Conservation (phyloP, 2,888 invertebrate genomes). For the Tetanocera ferruginea region DNA sequence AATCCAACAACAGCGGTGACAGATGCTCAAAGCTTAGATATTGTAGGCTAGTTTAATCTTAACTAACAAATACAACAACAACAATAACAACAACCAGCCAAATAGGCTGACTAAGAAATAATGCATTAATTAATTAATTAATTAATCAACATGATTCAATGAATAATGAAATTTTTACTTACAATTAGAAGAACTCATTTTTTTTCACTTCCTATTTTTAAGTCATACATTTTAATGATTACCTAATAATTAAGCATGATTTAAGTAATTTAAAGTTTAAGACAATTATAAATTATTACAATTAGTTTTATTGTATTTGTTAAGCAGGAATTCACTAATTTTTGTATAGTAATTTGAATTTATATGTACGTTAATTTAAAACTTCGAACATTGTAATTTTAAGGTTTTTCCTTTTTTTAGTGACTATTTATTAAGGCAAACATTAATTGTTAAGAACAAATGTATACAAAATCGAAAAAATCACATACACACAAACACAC, state of each 20-base stretch:
- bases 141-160: too few relatives aligned
- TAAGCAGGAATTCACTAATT: constrained; percentile 5
- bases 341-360: constrained; percentile 30
- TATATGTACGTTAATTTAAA: neutral
- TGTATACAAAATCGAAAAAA: constrained; percentile 23
- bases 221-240: neutral
- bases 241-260: neutral
- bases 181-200: constrained; percentile 8
- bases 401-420: neutral
- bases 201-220: neutral
- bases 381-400: neutral
- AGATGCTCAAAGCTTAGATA: constrained; percentile 71
- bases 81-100: constrained; percentile 28
- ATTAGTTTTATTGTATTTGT: constrained; percentile 26
- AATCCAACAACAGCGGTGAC: constrained; percentile 63
- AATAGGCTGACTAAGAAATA: constrained; percentile 24
- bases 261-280: neutral
- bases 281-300: constrained; percentile 2
- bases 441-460: constrained; percentile 13
- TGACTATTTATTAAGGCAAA: neutral
- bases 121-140: constrained; percentile 20
- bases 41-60: constrained; percentile 64
- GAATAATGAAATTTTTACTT: neutral
- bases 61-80: constrained; percentile 34
- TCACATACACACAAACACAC: constrained; percentile 23